phyloP scores from a whole-genome alignment of 2,797 vertebrate genomes.

The Falco cherrug region DNA sequence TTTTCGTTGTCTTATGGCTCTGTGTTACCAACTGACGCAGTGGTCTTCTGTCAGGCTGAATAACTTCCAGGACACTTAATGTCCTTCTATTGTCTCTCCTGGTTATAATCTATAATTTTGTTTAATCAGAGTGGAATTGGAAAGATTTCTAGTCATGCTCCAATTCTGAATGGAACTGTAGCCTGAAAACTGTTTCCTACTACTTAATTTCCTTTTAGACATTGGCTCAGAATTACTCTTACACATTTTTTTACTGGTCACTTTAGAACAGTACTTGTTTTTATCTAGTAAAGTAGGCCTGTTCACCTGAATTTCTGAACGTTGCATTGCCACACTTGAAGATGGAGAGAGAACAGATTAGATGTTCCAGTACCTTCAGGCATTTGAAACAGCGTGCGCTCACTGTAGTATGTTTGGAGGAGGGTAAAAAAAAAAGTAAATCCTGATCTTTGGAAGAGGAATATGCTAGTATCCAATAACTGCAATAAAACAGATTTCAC shows the following conservation, averaged over 20 bases:
- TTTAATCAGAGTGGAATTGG: not conserved
- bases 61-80: not conserved
- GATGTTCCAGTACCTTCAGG: too few relatives aligned
- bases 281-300: not conserved
- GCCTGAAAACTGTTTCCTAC: not conserved
- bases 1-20: not conserved
- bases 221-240: not conserved
- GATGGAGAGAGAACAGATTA: not conserved
- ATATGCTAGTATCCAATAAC: too few relatives aligned
- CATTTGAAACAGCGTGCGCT: not conserved
- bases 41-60: not conserved
- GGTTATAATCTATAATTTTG: not conserved
- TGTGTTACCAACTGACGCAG: not conserved
- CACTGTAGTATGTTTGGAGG: too few relatives aligned
- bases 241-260: not conserved
- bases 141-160: not conserved
- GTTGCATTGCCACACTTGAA: not conserved
- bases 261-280: not conserved
- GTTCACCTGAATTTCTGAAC: not conserved
- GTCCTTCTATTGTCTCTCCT: not conserved
- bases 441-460: not conserved
- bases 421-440: too few relatives aligned
- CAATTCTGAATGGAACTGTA: not conserved
- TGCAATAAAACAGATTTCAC: not conserved
- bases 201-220: not conserved